These are phyloP conservation scores for Drosophila saltans DNA, from an alignment of 1,140 invertebrate genomes.

Conservation along the genomic window DNA sequence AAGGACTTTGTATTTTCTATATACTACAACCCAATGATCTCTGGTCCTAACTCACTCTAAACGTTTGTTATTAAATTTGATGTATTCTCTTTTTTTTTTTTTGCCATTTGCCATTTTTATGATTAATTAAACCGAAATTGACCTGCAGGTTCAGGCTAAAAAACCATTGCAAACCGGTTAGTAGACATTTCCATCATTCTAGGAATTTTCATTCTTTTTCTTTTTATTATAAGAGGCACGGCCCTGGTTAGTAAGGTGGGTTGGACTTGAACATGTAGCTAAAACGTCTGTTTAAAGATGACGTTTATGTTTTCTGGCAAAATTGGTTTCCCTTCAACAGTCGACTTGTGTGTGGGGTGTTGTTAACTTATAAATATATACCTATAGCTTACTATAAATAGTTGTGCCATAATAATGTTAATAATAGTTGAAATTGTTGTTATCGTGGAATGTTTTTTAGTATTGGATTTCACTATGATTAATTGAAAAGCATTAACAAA, in stretches of 20 bases:
- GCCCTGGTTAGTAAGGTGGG: not conserved
- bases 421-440: constrained; percentile 23
- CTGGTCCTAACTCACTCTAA: not conserved
- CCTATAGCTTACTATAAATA: constrained; percentile 41
- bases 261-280: constrained; percentile 27
- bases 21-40: not conserved
- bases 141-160: constrained; percentile 44
- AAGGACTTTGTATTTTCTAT: constrained; percentile 8
- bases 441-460: constrained; percentile 42
- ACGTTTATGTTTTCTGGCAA: constrained; percentile 42
- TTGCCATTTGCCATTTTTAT: constrained; percentile 36
- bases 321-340: constrained; percentile 12
- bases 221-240: constrained; percentile 45
- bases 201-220: constrained; percentile 48
- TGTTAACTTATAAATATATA: constrained; percentile 20
- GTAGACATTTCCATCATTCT: constrained; percentile 47
- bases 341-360: constrained; percentile 45
- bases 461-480: constrained; percentile 53
- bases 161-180: constrained; percentile 35
- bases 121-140: constrained; percentile 68
- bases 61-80: constrained; percentile 33
- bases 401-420: constrained; percentile 42
- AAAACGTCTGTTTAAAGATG: constrained; percentile 20
- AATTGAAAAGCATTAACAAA: constrained; percentile 35
- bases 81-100: constrained; percentile 15